phyloP scores from a whole-genome alignment of 2,888 invertebrate species.

The Tethea ocularis region DNA sequence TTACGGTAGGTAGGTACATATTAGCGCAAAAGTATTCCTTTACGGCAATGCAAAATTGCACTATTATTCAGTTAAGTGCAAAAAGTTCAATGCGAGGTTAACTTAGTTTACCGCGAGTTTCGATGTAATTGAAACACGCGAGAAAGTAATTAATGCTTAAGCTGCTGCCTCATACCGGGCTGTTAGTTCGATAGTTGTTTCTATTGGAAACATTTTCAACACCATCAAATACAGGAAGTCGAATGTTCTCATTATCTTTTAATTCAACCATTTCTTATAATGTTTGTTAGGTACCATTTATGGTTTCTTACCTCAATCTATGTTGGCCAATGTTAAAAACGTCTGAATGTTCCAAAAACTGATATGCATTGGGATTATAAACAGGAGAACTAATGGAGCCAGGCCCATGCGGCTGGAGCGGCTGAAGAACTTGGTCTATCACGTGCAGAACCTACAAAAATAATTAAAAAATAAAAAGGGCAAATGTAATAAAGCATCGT shows the following conservation, averaged over 20 bases:
- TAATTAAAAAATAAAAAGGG: constrained; percentile 57
- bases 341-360: constrained; percentile 91
- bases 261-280: too few species aligned
- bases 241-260: neutral
- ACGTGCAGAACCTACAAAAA: constrained; percentile 90
- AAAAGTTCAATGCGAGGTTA: constrained; percentile 47
- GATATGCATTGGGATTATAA: constrained; percentile 92
- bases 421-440: constrained; percentile 93
- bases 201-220: neutral
- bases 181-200: constrained; percentile 13
- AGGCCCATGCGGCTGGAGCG: constrained; percentile 86
- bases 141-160: constrained; percentile 45
- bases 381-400: constrained; percentile 84
- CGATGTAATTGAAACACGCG: constrained; percentile 54
- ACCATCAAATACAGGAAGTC: neutral
- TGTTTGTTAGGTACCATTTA: neutral
- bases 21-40: neutral
- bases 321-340: constrained; percentile 88
- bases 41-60: constrained; percentile 9
- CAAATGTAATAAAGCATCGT: neutral
- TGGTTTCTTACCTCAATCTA: constrained; percentile 85
- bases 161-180: constrained; percentile 32
- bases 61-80: constrained; percentile 31
- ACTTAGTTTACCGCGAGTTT: constrained; percentile 47
- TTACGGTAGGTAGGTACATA: too few species aligned